These are phyloP conservation scores for Variabilichromis moorii DNA, from an alignment of 2,113 vertebrate genomes.

Conservation along the genomic window DNA sequence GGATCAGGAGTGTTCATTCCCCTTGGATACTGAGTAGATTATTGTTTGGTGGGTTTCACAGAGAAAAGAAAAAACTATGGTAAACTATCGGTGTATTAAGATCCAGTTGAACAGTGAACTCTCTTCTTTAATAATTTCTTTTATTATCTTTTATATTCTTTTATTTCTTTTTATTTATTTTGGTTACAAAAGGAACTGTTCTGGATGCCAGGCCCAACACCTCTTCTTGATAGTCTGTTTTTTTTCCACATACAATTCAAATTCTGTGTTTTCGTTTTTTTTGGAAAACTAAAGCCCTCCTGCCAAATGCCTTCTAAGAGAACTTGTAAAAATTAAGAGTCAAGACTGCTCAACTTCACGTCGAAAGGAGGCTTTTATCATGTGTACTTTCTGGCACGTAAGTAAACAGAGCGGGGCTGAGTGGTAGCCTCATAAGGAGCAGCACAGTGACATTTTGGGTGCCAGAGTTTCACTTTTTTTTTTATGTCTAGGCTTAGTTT, in stretches of 20 bases:
- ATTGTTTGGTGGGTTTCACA: neutral
- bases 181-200: neutral
- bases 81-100: neutral
- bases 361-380: constrained; percentile 44
- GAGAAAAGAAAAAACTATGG: neutral
- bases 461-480: constrained; percentile 32
- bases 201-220: neutral
- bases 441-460: constrained; percentile 41
- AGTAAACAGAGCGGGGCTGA: constrained; percentile 25
- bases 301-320: constrained; percentile 38
- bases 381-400: constrained; percentile 58
- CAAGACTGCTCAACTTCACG: constrained; percentile 39
- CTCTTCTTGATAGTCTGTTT: neutral
- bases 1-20: neutral
- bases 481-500: constrained; percentile 50
- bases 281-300: constrained; percentile 1
- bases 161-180: neutral
- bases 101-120: neutral
- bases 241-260: neutral
- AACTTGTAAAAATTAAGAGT: constrained; percentile 44
- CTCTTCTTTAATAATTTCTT: neutral
- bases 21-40: neutral
- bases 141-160: neutral
- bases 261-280: neutral
- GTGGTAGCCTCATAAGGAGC: constrained; percentile 25